Evolutionary conservation across 2,113 vertebrate species (phyloP).

Genomic region (Chaetorhynchus papuensis): DNA sequence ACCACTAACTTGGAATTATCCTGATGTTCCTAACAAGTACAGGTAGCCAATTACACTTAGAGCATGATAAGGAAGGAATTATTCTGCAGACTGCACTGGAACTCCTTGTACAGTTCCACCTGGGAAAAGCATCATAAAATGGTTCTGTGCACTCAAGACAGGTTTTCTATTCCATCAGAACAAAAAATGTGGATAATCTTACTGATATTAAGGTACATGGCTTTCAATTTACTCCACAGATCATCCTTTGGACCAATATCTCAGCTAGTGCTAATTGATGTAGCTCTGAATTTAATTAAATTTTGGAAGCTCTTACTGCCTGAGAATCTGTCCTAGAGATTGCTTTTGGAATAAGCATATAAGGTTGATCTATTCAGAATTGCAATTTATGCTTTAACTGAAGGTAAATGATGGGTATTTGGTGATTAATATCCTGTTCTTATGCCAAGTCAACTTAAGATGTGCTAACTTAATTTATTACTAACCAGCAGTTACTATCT

Average conservation of each 20-base stretch:
- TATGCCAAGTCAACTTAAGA: slow-evolving; percentile 14
- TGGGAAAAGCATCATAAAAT: neutral
- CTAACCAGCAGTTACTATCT: neutral
- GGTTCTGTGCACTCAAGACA: neutral
- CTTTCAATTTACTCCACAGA: neutral
- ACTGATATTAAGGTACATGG: neutral
- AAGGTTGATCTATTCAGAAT: neutral
- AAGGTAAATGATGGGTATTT: slow-evolving; percentile 21
- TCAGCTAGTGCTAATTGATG: neutral
- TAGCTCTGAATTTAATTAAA: slow-evolving; percentile 46
- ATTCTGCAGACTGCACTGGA: neutral
- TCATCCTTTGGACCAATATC: neutral
- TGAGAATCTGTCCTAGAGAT: slow-evolving; percentile 10
- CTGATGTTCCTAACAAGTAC: neutral
- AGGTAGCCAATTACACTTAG: neutral
- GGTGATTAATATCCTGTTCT: slow-evolving; percentile 14
- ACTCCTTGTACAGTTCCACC: neutral
- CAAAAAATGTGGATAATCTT: neutral
- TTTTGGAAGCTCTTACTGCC: slow-evolving; percentile 2
- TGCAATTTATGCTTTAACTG: slow-evolving; percentile 26
- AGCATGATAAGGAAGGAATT: neutral
- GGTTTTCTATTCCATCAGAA: neutral
- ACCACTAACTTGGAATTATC: neutral
- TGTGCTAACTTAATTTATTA: slow-evolving; percentile 28
- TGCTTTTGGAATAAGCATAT: slow-evolving; percentile 2